A percentile compares a stretch with the other conserved stretches of the same genome.
Conservation (phyloP, 2,888 invertebrate species). For the Nycteola revayana region DNA sequence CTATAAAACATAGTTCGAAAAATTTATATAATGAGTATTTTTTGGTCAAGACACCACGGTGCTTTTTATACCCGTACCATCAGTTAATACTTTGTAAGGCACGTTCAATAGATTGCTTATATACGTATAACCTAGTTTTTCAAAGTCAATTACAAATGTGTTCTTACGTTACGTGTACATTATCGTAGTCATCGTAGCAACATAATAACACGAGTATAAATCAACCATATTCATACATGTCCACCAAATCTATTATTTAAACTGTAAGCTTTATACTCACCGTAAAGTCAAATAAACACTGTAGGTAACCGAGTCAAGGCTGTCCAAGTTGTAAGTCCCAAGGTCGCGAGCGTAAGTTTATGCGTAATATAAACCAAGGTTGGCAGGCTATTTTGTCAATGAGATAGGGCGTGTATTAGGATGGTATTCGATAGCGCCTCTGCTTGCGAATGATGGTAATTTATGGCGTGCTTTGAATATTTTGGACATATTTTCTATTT, state of each 20-base stretch:
- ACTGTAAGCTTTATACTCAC: constrained; percentile 23
- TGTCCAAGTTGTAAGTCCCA: constrained; percentile 28
- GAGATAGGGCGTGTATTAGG: constrained; percentile 40
- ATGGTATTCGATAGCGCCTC: constrained; percentile 22
- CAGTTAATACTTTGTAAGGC: no score
- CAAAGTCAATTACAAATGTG: no score
- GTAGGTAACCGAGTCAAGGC: constrained; percentile 48
- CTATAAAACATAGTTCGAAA: no score
- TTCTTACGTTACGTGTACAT: no score
- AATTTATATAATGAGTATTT: no score
- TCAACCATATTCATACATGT: constrained; percentile 4
- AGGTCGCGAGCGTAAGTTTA: constrained; percentile 44
- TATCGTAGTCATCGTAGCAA: no score
- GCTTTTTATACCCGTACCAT: no score
- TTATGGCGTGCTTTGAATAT: constrained; percentile 26
- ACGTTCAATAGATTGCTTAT: no score
- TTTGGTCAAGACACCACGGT: no score
- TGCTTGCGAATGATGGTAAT: constrained; percentile 25
- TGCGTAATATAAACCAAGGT: constrained; percentile 48
- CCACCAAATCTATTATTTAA: constrained; percentile 21
- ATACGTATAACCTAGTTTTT: no score
- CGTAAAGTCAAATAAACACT: constrained; percentile 32
- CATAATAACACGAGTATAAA: no score
- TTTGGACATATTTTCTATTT: neutral
- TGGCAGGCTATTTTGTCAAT: constrained; percentile 49